These are phyloP conservation scores for Cepphus grylle DNA, from an alignment of 2,113 vertebrate genomes.

Conservation along the genomic window DNA sequence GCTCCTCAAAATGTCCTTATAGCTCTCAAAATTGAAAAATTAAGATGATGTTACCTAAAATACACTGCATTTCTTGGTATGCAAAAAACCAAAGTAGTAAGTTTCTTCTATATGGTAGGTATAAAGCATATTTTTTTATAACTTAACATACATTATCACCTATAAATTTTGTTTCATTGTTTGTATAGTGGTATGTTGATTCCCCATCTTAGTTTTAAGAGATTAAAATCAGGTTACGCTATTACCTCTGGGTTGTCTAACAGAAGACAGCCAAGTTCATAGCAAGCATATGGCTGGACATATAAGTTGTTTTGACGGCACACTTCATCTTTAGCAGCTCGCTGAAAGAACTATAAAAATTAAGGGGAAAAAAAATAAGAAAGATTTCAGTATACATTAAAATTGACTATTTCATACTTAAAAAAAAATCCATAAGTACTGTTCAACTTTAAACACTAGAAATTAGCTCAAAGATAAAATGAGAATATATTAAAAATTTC, in stretches of 20 bases:
- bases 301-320: conserved; percentile 88
- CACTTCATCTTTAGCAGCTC: conserved; percentile 86
- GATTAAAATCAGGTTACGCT: not conserved
- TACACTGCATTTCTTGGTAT: not conserved
- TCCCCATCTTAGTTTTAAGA: not conserved
- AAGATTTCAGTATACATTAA: not conserved
- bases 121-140: not conserved
- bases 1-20: not conserved
- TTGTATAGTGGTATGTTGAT: not conserved
- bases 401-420: not conserved
- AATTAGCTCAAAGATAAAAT: not conserved
- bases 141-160: not conserved
- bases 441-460: not conserved
- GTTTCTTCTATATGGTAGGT: not conserved
- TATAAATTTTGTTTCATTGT: not conserved
- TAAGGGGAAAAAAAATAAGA: not conserved
- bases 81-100: not conserved
- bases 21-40: not conserved
- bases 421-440: not conserved
- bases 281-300: conserved; percentile 91
- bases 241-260: conserved; percentile 90
- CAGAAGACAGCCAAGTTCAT: conserved; percentile 94
- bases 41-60: not conserved
- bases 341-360: conserved; percentile 85
- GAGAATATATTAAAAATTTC: not conserved